Percentiles rank a stretch among this genome's conserved stretches.
Conservation (phyloP, 2,113 vertebrate genomes). For the Myanophis thanlyinensis region DNA sequence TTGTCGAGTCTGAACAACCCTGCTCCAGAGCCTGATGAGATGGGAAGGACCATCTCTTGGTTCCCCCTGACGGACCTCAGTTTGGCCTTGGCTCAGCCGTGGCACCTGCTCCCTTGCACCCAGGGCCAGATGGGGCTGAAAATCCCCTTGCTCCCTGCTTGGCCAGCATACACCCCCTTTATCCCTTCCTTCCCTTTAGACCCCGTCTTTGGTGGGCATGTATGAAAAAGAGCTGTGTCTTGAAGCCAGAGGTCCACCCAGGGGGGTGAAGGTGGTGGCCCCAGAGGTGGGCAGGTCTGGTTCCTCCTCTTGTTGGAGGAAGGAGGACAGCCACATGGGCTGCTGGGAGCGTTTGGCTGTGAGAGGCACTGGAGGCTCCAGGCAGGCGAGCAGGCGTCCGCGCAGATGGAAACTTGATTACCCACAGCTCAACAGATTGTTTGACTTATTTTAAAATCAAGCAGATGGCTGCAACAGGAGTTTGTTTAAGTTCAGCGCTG, state of each 20-base stretch:
- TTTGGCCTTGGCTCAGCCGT: background rate
- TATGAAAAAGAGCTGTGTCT: slow-evolving; percentile 75
- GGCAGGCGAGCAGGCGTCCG: slow-evolving; percentile 87
- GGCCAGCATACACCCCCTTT: background rate
- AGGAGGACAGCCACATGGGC: slow-evolving; percentile 85
- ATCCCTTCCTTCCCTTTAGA: background rate
- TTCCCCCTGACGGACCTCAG: background rate
- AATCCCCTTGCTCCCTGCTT: background rate
- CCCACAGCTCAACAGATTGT: slow-evolving; percentile 92
- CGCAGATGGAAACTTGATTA: slow-evolving; percentile 97
- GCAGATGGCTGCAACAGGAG: slow-evolving; percentile 99
- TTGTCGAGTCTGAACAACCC: background rate
- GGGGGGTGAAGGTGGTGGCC: slow-evolving; percentile 33
- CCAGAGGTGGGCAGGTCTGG: slow-evolving; percentile 62
- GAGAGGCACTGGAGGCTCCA: slow-evolving; percentile 93
- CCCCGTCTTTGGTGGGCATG: slow-evolving; percentile 45
- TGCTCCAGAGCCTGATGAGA: too few species aligned
- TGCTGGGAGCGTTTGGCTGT: slow-evolving; percentile 86
- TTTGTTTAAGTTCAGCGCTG: slow-evolving; percentile 99
- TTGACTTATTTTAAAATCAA: slow-evolving; percentile 99
- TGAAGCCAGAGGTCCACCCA: background rate
- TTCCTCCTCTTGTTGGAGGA: slow-evolving; percentile 84
- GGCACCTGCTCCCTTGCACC: background rate
- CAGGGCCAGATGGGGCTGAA: background rate
- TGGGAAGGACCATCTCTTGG: background rate